Base-by-base conservation (phyloP, 2,797 vertebrate species). In the Smutsia temminckii region DNA sequence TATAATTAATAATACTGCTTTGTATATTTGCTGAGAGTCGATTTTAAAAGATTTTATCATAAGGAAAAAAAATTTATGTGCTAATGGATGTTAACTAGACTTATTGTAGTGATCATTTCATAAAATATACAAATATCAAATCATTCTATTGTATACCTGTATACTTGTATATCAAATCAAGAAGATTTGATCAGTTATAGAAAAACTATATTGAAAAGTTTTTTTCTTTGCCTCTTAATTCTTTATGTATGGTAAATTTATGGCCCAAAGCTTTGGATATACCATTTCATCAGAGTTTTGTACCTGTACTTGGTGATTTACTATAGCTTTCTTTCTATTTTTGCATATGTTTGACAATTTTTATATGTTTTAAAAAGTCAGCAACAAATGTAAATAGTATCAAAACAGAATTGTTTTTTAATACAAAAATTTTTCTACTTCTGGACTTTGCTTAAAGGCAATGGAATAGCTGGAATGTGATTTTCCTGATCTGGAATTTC, bases 401-500 rank as follows among this genome's bases (percentile, higher is more conserved):
- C 61, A 66, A 18, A 80, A 68, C 4, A 78, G 34, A 90, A 55
- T 66, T 40, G 46, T 93, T 86, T 88, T 81, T 85, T 79, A 57
- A 75, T 40, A 69, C 25, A 49, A 75, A 83, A 84, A 46, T 55
- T 16, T 89, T 34, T 89, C 23, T 72, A 49, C 16, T 71, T 81
- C 68, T 53, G 51, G 42, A 37, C 55, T 93, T 91, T n/a, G 71
- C 34, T 79, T 77, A 51, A 61, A 89, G n/a, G 85, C 66, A 51
- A 69, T 63, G 32, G 29, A 42, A 89, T 55, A 66, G 37, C 3
- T 23, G 25, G 9, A 66, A 61, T 89, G 93, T 78, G 3, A 68
- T 89, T 89, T 89, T 85, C 64, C 34, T 83, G 61, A 23, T 72
- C 20, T 68, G 89, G 88, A 95, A 59, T 81, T n/a, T 55, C 53